Evolutionary conservation across 64 coral and sea anemone genomes (phyloP).

Genomic region (Orbicella faveolata): DNA sequence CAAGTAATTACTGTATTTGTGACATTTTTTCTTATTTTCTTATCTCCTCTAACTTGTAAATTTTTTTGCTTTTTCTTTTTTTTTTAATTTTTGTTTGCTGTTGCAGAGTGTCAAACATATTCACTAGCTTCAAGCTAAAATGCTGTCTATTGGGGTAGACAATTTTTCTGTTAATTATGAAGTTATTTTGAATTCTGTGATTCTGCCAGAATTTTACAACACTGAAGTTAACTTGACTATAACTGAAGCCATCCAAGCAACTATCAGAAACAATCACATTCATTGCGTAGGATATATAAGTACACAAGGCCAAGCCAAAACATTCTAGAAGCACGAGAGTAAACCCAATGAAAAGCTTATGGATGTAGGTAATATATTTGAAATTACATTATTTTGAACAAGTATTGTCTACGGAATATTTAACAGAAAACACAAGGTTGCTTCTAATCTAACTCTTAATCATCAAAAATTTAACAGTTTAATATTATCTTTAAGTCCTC

Average conservation of each 20-base stretch:
- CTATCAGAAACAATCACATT: not conserved
- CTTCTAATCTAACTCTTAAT: not conserved
- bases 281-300: too few species aligned
- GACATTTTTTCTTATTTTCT: not conserved
- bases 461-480: constrained; percentile 22
- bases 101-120: not conserved
- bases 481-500: not conserved
- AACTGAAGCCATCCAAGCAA: not conserved
- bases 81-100: not conserved
- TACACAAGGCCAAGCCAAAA: too few species aligned
- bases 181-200: not conserved
- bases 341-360: too few species aligned
- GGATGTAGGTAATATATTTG: too few species aligned
- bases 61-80: not conserved
- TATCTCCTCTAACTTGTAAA: not conserved
- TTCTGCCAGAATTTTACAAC: not conserved
- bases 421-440: constrained; percentile 10
- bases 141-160: not conserved
- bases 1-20: not conserved
- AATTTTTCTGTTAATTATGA: constrained; percentile 4
- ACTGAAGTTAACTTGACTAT: not conserved
- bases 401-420: too few species aligned
- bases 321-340: too few species aligned
- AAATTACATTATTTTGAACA: too few species aligned
- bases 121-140: not conserved